Evolutionary conservation across 2,797 vertebrate genomes (phyloP), one percentile per base, ranked within the genome.

Genomic region (Labroides dimidiatus): DNA sequence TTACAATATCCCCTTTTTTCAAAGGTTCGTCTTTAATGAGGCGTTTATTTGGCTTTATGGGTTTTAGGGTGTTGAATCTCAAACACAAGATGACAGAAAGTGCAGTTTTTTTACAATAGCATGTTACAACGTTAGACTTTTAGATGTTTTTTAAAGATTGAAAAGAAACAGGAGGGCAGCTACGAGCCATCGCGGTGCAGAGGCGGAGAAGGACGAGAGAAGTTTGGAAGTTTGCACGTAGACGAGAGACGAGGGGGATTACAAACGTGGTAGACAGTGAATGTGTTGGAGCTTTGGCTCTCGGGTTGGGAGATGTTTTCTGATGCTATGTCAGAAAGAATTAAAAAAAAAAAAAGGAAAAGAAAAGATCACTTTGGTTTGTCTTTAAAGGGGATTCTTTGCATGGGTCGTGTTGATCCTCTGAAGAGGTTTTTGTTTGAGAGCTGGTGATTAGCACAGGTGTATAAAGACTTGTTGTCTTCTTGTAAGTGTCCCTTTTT

Each of bases 191-290:
- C 6, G 47, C 64, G 69, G 67, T 20, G 78, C 65, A 30, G 58
- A 64, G 54, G 62, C 24, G 45, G 76, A 83, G 60, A 64, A 1
- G 37, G 45, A 39, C 20, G 65, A 80, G 84, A 89, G 81, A 78
- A 62, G 73, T 57, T 74, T 81, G 81, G 76, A 84, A 71, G 81
- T 87, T 90, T 89, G 89, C 80, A 91, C 51, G 81, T 85, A 61
- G 83, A 85, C 60, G 69, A 85, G 83, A 82, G 80, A 23, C 49
- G 44, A 62, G 74, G 74, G 81, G 60, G 71, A 77, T 24, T 21
- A 10, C 21, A 50, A 78, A 72, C 52, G 23, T 13, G 70, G 72
- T 65, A 64, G 73, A 74, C 16, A 58, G 57, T 30, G 80, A 84
- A 86, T 84, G 70, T 86, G 83, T 73, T 48, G 27, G 60, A 71